phyloP scores from a whole-genome alignment of 2,113 vertebrate species.

The Saimiri boliviensis region DNA sequence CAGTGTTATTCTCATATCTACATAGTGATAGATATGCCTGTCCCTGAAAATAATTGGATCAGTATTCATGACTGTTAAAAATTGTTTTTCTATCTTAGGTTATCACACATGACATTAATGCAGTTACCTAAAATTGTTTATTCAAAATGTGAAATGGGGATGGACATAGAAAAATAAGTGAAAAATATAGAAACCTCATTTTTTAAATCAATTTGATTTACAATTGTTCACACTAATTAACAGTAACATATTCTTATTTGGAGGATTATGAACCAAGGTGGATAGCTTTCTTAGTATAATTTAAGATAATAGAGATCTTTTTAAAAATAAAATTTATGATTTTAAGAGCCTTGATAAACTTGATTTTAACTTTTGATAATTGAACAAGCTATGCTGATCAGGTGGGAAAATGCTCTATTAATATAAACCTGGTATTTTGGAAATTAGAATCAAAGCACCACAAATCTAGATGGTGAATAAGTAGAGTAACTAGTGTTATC shows the following conservation, averaged over 20 bases:
- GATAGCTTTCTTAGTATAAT: constrained; percentile 14
- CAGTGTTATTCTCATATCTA: not conserved
- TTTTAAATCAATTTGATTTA: not conserved
- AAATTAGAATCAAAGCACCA: not conserved
- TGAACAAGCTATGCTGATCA: not conserved
- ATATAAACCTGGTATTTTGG: not conserved
- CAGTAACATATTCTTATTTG: not conserved
- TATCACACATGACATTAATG: constrained; percentile 65
- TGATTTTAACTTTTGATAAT: constrained; percentile 22
- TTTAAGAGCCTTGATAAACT: not conserved
- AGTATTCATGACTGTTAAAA: constrained; percentile 68
- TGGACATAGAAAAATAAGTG: not conserved
- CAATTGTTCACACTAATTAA: constrained; percentile 37
- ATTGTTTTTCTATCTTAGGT: constrained; percentile 48
- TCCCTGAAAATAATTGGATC: constrained; percentile 58
- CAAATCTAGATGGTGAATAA: no score
- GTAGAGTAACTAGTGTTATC: no score
- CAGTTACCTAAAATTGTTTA: constrained; percentile 60
- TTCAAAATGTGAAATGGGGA: constrained; percentile 38
- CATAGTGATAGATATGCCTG: not conserved
- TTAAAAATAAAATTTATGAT: not conserved
- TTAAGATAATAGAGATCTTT: not conserved
- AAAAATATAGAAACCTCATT: constrained; percentile 54
- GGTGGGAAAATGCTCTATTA: not conserved
- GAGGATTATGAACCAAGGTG: not conserved